phyloP scores from a whole-genome alignment of 2,113 vertebrate genomes.

The Heterotis niloticus region DNA sequence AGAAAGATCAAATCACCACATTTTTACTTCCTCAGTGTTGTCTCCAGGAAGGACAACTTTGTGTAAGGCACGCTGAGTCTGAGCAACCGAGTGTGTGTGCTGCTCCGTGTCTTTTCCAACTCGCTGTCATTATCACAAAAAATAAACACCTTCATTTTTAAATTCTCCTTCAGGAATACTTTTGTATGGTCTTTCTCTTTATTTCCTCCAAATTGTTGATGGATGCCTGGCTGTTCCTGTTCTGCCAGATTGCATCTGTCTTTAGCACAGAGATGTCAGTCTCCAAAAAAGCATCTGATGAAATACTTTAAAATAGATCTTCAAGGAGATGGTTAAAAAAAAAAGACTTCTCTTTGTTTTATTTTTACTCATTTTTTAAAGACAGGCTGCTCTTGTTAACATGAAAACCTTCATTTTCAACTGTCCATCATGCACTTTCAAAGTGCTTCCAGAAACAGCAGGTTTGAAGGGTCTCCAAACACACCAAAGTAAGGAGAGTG shows the following conservation, averaged over 20 bases:
- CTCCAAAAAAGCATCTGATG: background rate
- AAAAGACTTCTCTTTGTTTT: background rate
- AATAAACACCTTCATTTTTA: background rate
- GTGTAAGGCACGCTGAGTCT: too few relatives aligned
- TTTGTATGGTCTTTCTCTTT: background rate
- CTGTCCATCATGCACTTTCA: slow-evolving; percentile 5
- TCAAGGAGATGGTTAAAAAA: background rate
- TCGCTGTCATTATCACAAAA: background rate
- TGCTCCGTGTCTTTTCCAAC: background rate
- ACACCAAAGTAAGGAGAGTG: background rate
- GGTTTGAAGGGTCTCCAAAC: background rate
- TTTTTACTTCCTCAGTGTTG: too few relatives aligned
- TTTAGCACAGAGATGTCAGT: background rate
- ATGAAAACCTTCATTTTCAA: background rate
- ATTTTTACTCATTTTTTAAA: background rate
- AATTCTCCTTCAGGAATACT: slow-evolving; percentile 1
- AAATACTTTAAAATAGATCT: background rate
- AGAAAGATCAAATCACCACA: too few relatives aligned
- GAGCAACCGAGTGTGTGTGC: background rate
- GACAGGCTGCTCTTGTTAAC: background rate
- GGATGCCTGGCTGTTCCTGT: background rate
- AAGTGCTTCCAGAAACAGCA: background rate
- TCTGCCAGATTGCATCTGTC: background rate
- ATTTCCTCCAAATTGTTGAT: background rate
- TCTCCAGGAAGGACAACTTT: too few relatives aligned